Evolutionary conservation across 2,797 vertebrate species (phyloP).

Genomic region (Cynopterus sphinx): DNA sequence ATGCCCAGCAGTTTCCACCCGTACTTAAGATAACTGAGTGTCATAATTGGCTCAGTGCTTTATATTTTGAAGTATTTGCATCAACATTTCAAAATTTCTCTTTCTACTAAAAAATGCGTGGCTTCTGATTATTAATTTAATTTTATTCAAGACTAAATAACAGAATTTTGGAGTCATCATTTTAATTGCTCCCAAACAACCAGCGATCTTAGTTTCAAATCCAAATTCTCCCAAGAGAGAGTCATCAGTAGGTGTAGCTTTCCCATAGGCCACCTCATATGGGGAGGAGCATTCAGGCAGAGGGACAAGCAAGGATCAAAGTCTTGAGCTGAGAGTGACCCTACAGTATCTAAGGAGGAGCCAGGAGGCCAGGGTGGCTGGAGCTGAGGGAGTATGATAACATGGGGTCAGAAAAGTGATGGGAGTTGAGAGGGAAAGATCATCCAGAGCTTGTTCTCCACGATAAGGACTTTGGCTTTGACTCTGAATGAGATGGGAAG

Average conservation of each 20-base stretch:
- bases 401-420: not conserved
- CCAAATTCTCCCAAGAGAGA: not conserved
- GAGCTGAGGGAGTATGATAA: not conserved
- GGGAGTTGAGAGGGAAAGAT: not conserved
- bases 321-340: not conserved
- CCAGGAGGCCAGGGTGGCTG: not conserved
- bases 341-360: not conserved
- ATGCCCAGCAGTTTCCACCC: not conserved
- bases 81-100: not conserved
- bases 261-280: not conserved
- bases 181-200: not conserved
- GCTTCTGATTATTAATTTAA: not conserved
- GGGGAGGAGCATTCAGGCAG: not conserved
- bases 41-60: not conserved
- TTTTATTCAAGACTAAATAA: conserved; percentile 22
- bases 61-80: not conserved
- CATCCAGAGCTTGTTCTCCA: not conserved
- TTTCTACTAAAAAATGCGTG: not conserved
- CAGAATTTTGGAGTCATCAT: conserved; percentile 30
- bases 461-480: not conserved
- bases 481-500: not conserved
- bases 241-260: not conserved
- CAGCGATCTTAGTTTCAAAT: conserved; percentile 30
- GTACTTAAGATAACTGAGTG: too few species aligned
- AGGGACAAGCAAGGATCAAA: not conserved